Evolutionary conservation across 2,888 invertebrate genomes (phyloP).

Genomic region (Ormyrus nitidulus): DNA sequence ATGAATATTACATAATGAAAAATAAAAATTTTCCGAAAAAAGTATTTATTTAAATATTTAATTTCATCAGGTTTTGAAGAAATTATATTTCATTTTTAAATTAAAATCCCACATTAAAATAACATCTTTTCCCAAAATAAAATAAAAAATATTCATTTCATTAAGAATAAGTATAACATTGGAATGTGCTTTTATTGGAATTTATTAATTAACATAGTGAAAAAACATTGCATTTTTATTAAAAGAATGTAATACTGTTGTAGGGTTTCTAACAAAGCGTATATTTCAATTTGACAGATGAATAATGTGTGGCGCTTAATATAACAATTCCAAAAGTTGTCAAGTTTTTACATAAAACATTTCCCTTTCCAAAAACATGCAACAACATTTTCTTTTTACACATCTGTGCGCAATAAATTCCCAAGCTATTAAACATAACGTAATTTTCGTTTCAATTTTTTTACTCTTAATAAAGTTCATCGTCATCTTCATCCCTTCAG

Average conservation of each 20-base stretch:
- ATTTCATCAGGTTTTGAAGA: not conserved
- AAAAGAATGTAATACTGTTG: conserved; percentile 50
- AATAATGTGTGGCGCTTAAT: conserved; percentile 61
- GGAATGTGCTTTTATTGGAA: conserved; percentile 35
- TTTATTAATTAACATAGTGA: conserved; percentile 45
- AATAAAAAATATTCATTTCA: not conserved
- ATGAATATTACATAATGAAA: conserved; percentile 11
- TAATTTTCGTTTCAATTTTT: conserved; percentile 31
- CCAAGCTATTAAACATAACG: conserved; percentile 49
- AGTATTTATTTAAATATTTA: not conserved
- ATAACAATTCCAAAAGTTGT: conserved; percentile 63
- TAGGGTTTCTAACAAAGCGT: conserved; percentile 68
- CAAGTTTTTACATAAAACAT: conserved; percentile 34
- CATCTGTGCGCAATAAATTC: conserved; percentile 40
- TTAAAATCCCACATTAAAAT: not conserved
- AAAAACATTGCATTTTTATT: conserved; percentile 43
- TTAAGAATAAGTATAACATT: conserved; percentile 26
- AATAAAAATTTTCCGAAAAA: not conserved
- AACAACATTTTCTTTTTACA: conserved; percentile 38
- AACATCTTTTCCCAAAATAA: not conserved
- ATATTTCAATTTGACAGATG: conserved; percentile 65
- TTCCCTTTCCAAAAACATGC: conserved; percentile 41
- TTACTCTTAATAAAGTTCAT: conserved; percentile 38
- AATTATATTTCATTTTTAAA: not conserved
- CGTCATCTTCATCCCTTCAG: conserved; percentile 16